A percentile compares a stretch with the other conserved stretches of the same genome.
These are phyloP conservation scores for Solenopsis invicta DNA, from an alignment of 1,140 invertebrate species.

Conservation along the genomic window DNA sequence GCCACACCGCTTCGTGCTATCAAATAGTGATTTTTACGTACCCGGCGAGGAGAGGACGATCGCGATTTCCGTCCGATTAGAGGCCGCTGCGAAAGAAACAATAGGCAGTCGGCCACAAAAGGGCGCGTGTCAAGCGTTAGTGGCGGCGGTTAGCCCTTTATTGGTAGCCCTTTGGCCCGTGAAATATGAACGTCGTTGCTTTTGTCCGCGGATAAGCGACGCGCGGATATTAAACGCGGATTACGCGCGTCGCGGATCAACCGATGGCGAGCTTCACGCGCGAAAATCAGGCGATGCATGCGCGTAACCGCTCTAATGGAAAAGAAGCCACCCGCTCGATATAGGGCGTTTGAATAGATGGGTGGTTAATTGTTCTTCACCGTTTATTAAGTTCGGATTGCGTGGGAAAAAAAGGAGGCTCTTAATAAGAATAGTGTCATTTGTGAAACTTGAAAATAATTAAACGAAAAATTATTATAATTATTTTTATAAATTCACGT, in stretches of 20 bases:
- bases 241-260: slow-evolving; percentile 39
- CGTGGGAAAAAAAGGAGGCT: slow-evolving; percentile 19
- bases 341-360: not conserved
- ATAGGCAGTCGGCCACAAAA: slow-evolving; percentile 62
- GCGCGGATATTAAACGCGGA: slow-evolving; percentile 71
- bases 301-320: slow-evolving; percentile 16
- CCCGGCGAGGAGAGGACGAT: slow-evolving; percentile 38
- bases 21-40: slow-evolving; percentile 35
- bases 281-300: slow-evolving; percentile 49
- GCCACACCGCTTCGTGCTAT: not conserved
- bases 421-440: not conserved
- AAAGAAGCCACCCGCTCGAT: not conserved
- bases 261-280: slow-evolving; percentile 36
- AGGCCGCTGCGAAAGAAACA: slow-evolving; percentile 69
- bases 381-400: not conserved
- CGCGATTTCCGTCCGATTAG: slow-evolving; percentile 56
- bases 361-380: slow-evolving; percentile 32
- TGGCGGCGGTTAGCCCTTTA: slow-evolving; percentile 73
- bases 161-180: slow-evolving; percentile 66
- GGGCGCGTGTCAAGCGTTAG: slow-evolving; percentile 72
- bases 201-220: slow-evolving; percentile 69
- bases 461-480: not conserved
- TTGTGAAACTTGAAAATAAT: not conserved
- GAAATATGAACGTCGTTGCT: slow-evolving; percentile 70
- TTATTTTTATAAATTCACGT: not conserved